Evolutionary conservation across 2,888 invertebrate species (phyloP), one percentile per base, ranked within the genome.

Genomic region (Synergus itoensis): DNA sequence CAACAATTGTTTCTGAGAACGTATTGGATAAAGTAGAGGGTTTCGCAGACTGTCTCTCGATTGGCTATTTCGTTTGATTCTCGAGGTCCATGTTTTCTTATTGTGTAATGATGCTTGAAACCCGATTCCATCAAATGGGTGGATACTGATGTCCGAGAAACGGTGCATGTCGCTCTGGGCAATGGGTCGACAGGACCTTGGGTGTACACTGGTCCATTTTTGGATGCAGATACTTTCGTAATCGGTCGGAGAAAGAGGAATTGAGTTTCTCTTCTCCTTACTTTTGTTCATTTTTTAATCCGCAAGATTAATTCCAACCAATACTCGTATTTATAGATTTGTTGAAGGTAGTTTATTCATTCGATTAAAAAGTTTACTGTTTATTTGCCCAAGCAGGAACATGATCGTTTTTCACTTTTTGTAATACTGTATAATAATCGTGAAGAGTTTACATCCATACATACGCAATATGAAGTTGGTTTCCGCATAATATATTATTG

Each of bases 161-260:
- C 73, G 53, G 73, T 53, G 53, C 28, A 36, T 53, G 36, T 73
- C 73, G 73, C 73, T 73, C n/a, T 48, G 53, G 53, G 73, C 73
- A 73, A n/a, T 73, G 36, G 73, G 73, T 73, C 73, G 73, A 73
- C 36, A 9, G 53, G 73, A 36, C 73, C 73, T 73, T 73, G 53
- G 48, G 21, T 41, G 18, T 21, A 21, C 28, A 36, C 53, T 53
- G 73, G 40, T 48, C 73, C 73, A 73, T 73, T 73, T 69, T 73
- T 53, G 48, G 53, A 11, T 73, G 53, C 36, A 73, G 16, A 48
- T 53, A 36, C 53, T 73, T 53, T 73, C 53, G 36, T 73, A 73
- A 73, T 53, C 48, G 9, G 11, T 53, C 28, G 16, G 16, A 53
- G 28, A 16, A 73, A 53, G n/a, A 48, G 16, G 28, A 73, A 36